Evolutionary conservation across 2,797 vertebrate genomes (phyloP), one percentile per base, ranked within the genome.

Genomic region (Morelia viridis): DNA sequence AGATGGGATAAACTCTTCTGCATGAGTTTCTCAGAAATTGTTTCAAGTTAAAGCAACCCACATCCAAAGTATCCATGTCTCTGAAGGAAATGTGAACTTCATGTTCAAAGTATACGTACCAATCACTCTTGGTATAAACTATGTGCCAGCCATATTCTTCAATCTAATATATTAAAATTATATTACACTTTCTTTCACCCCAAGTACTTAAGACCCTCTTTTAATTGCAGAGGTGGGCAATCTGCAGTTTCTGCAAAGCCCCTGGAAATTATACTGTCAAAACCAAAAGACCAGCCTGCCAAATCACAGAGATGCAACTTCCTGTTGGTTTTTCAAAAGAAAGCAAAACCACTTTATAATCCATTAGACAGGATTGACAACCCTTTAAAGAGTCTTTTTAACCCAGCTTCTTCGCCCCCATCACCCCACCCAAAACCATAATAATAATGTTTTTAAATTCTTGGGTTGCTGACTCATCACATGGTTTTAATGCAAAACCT

Each of bases 41-140:
- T 83, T 80, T 88, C 58, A 56, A 80, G 17, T 57, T 46, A 62
- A 84, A 62, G 76, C 53, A 13, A 22, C 12, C 76, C 64, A 2
- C 1, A 50, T 65, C 60, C 22, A 84, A 83, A 80, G 46, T 26
- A 31, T 12, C 28, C 28, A 6, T 13, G 9, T 28, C 13, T 71
- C 50, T 76, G 15, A 80, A 88, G 46, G 19, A 61, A 83, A 88
- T 22, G 83, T 19, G 12, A 83, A 26, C 46, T 31, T 19, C 26
- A 57, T 53, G 35, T 88, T 92, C 83, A 64, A 83, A 88, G 10
- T 24, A 84, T 64, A 61, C 86, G 88, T 56, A 88, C 61, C 58
- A 83, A 5, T 13, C 68, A 64, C 58, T 83, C 58, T 92, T 80
- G 4, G 71, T 26, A 24, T 6, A 87, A 60, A 35, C 17, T 17